phyloP scores from a whole-genome alignment of 1,140 invertebrate genomes.

The Euglossa dilemma region DNA sequence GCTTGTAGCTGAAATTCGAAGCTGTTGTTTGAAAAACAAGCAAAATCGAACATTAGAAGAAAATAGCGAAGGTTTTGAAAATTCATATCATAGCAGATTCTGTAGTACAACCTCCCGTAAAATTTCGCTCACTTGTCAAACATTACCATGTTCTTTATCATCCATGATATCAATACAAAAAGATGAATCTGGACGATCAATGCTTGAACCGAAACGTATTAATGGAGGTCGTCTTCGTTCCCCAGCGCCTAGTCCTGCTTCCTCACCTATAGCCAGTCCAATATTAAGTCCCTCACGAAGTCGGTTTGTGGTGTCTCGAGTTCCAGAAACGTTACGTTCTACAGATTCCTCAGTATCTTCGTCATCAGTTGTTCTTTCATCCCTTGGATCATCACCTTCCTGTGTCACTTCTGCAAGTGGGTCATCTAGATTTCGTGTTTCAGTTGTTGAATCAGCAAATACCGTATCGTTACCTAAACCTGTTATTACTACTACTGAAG shows the following conservation, averaged over 20 bases:
- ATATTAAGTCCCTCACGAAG: conserved; percentile 84
- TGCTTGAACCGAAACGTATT: conserved; percentile 81
- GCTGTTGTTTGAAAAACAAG: conserved; percentile 82
- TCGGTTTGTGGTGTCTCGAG: conserved; percentile 84
- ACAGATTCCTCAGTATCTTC: conserved; percentile 71
- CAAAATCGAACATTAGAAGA: conserved; percentile 74
- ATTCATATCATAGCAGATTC: conserved; percentile 75
- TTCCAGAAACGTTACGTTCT: conserved; percentile 80
- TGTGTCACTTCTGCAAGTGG: conserved; percentile 65
- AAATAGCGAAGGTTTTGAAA: conserved; percentile 75
- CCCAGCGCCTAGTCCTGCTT: conserved; percentile 86
- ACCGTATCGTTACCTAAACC: conserved; percentile 47
- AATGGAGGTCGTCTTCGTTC: conserved; percentile 84
- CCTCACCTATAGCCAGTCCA: conserved; percentile 87
- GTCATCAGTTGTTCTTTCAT: conserved; percentile 67
- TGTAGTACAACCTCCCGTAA: conserved; percentile 84
- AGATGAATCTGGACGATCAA: conserved; percentile 60
- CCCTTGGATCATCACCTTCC: conserved; percentile 64
- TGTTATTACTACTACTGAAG: conserved; percentile 56
- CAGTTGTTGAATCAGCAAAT: conserved; percentile 65
- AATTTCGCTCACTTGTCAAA: conserved; percentile 85
- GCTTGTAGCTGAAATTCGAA: conserved; percentile 82
- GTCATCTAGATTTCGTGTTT: conserved; percentile 72
- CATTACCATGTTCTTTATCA: conserved; percentile 75
- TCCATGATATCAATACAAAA: conserved; percentile 67